Evolutionary conservation across 2,888 invertebrate species (phyloP), one percentile per base, ranked within the genome.

Genomic region (Ametastegia equiseti): DNA sequence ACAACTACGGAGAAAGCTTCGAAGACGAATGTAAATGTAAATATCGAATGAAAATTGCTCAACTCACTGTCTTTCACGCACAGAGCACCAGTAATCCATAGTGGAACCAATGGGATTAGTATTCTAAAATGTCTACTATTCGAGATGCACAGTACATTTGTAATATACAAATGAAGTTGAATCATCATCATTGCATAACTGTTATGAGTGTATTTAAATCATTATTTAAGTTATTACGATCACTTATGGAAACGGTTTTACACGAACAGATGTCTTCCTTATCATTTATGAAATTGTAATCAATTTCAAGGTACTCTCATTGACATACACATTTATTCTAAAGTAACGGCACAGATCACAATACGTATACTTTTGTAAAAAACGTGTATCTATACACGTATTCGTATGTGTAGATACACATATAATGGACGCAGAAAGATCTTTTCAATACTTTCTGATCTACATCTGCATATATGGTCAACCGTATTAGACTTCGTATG

Each of bases 61-160:
- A 83, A 90, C 91, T 91, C 86, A 91, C 91, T 89, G 84, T 91
- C 91, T 84, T 91, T 91, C 86, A 89, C 90, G 87, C 89, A 90
- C 81, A 90, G 85, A n/a, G 89, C 90, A 78, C 90, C 90, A 81
- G 90, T 88, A 88, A 91, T 90, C 89, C 91, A 91, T 80, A 91
- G 86, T 33, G 87, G 88, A 83, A 90, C 88, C 84, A 91, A 86
- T 80, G 89, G 87, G 69, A 86, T 85, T 83, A 90, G 86, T 83
- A 88, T 86, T 85, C 86, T 87, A 82, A 86, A 84, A 85, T 87
- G 84, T 86, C 86, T 89, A 63, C 86, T 84, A 79, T 86, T 87
- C 82, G 85, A 83, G 82, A 85, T 85, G 86, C 85, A 88, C 85
- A 87, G 82, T 80, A 82, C 85, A 86, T 86, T 86, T 84, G 86